Evolutionary conservation across 2,888 invertebrate genomes (phyloP).

Genomic region (Eristalis intricaria): DNA sequence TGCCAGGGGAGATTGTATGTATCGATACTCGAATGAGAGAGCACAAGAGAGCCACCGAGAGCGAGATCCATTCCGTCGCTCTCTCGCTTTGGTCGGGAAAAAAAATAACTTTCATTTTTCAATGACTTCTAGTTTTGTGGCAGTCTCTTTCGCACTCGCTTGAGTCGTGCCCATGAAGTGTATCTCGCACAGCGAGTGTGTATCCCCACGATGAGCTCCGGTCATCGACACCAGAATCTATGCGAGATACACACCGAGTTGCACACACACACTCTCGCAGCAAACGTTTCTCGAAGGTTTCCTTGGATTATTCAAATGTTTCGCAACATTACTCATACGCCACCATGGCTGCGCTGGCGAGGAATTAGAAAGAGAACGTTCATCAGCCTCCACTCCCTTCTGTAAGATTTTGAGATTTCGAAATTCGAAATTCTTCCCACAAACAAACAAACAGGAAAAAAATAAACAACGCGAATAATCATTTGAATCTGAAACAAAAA

Average conservation of each 20-base stretch:
- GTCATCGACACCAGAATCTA: conserved; percentile 64
- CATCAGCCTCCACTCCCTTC: not conserved
- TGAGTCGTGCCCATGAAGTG: not conserved
- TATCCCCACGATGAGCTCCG: conserved; percentile 66
- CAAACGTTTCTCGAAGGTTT: conserved; percentile 81
- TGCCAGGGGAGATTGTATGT: not conserved
- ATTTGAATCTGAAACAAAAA: conserved; percentile 36
- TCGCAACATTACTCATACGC: conserved; percentile 70
- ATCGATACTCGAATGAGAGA: conserved; percentile 64
- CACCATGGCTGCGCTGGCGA: conserved; percentile 8
- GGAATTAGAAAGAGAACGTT: conserved; percentile 44
- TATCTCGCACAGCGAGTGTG: conserved; percentile 18
- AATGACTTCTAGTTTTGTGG: conserved; percentile 78
- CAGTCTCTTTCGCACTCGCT: conserved; percentile 28
- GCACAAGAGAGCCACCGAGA: not conserved
- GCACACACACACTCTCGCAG: conserved; percentile 73
- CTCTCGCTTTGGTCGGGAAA: conserved; percentile 13
- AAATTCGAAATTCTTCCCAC: conserved; percentile 23
- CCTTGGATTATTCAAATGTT: conserved; percentile 63
- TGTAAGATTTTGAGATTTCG: conserved; percentile 32
- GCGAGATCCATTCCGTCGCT: not conserved
- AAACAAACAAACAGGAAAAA: too few species aligned
- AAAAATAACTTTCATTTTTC: conserved; percentile 81
- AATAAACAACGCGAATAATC: not conserved
- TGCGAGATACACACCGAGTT: conserved; percentile 7